These are phyloP conservation scores for Callipepla californica DNA, from an alignment of 2,113 vertebrate species.

Conservation along the genomic window DNA sequence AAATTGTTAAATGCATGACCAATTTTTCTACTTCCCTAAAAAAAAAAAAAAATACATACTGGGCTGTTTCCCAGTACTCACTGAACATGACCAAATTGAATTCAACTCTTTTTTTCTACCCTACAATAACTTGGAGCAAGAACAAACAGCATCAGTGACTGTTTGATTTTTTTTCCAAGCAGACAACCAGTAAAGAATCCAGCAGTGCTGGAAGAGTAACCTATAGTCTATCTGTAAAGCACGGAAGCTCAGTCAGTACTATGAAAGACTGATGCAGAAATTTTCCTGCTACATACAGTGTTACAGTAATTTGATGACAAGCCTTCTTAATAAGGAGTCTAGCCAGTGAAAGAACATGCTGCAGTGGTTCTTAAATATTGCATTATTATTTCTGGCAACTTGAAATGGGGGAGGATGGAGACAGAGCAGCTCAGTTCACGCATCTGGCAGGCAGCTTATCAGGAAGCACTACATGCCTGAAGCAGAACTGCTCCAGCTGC, in stretches of 20 bases:
- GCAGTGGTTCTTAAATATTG: conserved; percentile 13
- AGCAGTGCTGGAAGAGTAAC: background rate
- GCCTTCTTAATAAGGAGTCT: conserved; percentile 34
- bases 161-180: conserved; percentile 21
- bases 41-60: background rate
- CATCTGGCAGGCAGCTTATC: background rate
- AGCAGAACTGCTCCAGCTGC: background rate
- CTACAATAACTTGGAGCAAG: conserved; percentile 57
- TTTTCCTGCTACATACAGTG: background rate
- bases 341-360: conserved; percentile 34
- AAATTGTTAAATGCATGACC: conserved; percentile 49
- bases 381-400: conserved; percentile 12
- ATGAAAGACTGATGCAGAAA: conserved; percentile 4
- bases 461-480: background rate
- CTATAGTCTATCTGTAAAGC: background rate
- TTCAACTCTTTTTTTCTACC: background rate
- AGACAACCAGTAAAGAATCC: conserved; percentile 12
- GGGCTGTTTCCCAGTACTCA: conserved; percentile 45
- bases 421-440: background rate
- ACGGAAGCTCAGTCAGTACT: conserved; percentile 25
- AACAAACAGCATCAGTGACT: background rate
- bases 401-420: background rate
- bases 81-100: conserved; percentile 43
- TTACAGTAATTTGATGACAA: background rate
- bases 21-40: conserved; percentile 45